Evolutionary conservation across 2,888 invertebrate species (phyloP), one percentile per base, ranked within the genome.

Genomic region (Apamea monoglypha): DNA sequence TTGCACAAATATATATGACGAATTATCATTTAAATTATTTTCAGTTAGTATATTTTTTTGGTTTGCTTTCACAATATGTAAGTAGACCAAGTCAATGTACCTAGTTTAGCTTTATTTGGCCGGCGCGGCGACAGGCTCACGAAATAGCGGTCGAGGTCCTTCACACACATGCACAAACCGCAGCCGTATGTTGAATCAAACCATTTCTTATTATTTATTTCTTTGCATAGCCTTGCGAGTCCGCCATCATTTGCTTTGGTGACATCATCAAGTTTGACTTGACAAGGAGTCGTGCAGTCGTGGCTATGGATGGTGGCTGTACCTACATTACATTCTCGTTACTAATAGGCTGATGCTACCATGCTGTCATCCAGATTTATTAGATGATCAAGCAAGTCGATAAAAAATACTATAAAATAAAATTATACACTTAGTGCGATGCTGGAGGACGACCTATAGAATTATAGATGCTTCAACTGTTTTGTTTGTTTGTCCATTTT

Each of bases 81-180:
- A 83, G 80, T 80, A 76, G 81, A 86, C 76, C 81, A 85, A 83
- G 79, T 86, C 84, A 84, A 83, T 84, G 88, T 79, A 85, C 78
- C 81, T 82, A 88, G 81, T 84, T 80, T 76, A 78, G 80, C 81
- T 83, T 84, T 88, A 91, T 90, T 91, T 91, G 91, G 87, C 87
- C 84, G 89, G 92, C 89, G 92, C 84, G 89, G 92, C 89, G 92
- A 94, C 92, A 91, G 92, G 91, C 92, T 85, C 87, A 89, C 90
- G 90, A 92, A 94, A 95, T 94, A 94, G 94, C 94, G 95, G 95
- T 94, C 95, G 95, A 95, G 95, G 95, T 93, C 94, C 91, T 93
- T 93, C 92, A 92, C 94, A 93, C 91, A 94, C 93, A 92, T 90
- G 90, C 89, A 87, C 81, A 88, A 87, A 88, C 88, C 85, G 87